Base-by-base conservation (phyloP, 2,113 vertebrate species). In the Leucosticte australis region DNA sequence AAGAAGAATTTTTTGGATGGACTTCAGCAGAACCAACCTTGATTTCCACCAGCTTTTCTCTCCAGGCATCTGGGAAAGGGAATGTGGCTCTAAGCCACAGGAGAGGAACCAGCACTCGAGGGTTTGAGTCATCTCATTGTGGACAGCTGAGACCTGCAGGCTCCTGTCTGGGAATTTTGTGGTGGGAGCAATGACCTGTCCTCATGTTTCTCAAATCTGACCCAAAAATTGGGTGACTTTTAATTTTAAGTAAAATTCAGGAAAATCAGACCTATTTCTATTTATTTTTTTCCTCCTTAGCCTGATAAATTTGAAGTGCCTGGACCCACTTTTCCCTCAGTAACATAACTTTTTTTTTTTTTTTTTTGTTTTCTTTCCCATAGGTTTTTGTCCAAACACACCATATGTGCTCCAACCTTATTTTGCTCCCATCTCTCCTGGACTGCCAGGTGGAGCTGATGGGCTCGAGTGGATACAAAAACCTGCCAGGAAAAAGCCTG, bases 51-150 rank as follows among this genome's bases (percentile, higher is more conserved):
- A 88, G 44, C 4, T 49, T 86, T 92, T 52, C 44, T 56, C 57
- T 69, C 21, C 49, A 60, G 56, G 6, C 14, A 27, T 3, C 37
- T 26, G 57, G 81, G 64, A 65, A 71, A 39, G 49, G 33, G 33
- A 26, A 64, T 0, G 1, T 47, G 79, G 35, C 21, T 60, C 41
- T 31, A 39, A 65, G 21, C 10, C 47, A 33, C 39, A 53, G 62
- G 35, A 20, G 33, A 86, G 7, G 44, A 76, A 39, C 8, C 0
- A 2, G 3, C 44, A 9, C 70, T 56, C 0, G 0, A 68, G 22
- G 30, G 21, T 26, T 55, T 33, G 26, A 55, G 47, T 47, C 52
- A 55, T 37, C 39, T 63, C 42, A 5, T 0, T 57, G 59, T 11
- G 42, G 50, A 31, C 35, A 67, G 60, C 19, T 82, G 84, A 70